Percentiles rank a stretch among this genome's conserved stretches.
These are phyloP conservation scores for Caerostris extrusa DNA, from an alignment of 1,140 invertebrate genomes.

Conservation along the genomic window DNA sequence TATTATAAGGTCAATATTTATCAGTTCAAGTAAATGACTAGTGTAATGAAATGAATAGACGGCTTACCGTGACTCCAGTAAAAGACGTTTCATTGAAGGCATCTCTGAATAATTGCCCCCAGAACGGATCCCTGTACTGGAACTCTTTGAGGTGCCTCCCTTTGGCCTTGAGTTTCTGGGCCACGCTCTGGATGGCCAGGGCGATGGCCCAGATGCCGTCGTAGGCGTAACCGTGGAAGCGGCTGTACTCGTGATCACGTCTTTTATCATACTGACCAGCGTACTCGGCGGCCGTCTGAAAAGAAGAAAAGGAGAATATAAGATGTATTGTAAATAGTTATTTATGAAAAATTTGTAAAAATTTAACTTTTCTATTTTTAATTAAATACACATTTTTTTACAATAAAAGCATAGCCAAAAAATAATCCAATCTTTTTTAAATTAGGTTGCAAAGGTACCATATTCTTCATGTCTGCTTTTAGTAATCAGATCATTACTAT, in stretches of 20 bases:
- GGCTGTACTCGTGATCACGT: constrained; percentile 91
- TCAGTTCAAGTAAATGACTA: no score
- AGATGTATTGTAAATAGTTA: no score
- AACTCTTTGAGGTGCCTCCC: constrained; percentile 86
- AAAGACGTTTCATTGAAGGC: constrained; percentile 95
- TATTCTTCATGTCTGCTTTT: no score
- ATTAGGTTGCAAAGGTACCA: no score
- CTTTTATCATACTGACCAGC: constrained; percentile 90
- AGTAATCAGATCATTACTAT: no score
- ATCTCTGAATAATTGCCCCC: constrained; percentile 92
- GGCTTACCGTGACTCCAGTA: constrained; percentile 93
- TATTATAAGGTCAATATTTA: no score
- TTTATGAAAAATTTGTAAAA: no score
- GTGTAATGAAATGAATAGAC: no score
- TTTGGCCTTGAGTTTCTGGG: constrained; percentile 84
- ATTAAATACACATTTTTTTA: no score
- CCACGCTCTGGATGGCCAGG: constrained; percentile 92
- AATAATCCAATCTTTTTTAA: no score
- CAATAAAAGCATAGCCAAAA: no score
- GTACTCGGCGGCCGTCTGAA: constrained; percentile 94
- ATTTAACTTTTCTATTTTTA: no score
- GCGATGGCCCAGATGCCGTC: constrained; percentile 98
- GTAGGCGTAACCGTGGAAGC: constrained; percentile 98
- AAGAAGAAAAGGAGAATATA: constrained; percentile 62
- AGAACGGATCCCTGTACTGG: constrained; percentile 91